Evolutionary conservation across 2,888 invertebrate species (phyloP).

Genomic region (Pasiphila rectangulata): DNA sequence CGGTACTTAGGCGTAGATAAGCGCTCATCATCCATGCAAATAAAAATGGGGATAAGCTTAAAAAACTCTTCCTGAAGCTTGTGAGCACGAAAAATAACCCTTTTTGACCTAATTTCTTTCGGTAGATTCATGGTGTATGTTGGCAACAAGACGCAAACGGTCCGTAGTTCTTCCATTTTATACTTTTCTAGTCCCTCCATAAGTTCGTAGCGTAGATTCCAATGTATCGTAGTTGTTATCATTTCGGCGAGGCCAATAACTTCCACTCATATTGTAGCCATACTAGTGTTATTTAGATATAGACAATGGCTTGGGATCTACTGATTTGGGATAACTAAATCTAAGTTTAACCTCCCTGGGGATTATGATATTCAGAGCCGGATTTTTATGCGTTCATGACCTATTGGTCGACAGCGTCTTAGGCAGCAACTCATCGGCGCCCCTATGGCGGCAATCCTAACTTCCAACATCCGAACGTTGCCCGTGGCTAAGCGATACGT

Average conservation of each 20-base stretch:
- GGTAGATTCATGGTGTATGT: not conserved
- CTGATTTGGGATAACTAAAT: conserved; percentile 6
- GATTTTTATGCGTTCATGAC: too few relatives aligned
- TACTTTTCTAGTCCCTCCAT: conserved; percentile 73
- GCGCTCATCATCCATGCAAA: too few relatives aligned
- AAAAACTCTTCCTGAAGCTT: too few relatives aligned
- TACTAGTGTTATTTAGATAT: conserved; percentile 53
- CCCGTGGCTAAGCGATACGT: too few relatives aligned
- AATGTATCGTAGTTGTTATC: conserved; percentile 56
- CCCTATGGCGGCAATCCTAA: too few relatives aligned
- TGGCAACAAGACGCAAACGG: conserved; percentile 24
- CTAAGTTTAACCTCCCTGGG: not conserved
- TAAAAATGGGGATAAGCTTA: too few relatives aligned
- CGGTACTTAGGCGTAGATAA: too few relatives aligned
- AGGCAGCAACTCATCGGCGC: too few relatives aligned
- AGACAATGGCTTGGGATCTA: conserved; percentile 18
- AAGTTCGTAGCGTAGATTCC: conserved; percentile 54
- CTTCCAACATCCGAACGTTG: too few relatives aligned
- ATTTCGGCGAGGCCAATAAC: conserved; percentile 73
- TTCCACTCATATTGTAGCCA: conserved; percentile 64
- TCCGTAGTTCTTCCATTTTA: conserved; percentile 58
- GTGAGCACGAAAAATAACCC: too few relatives aligned
- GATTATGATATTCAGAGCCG: too few relatives aligned
- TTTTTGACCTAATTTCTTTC: not conserved
- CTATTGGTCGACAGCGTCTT: too few relatives aligned